These are phyloP conservation scores for Andricus grossulariae DNA, from an alignment of 1,140 invertebrate species.

Conservation along the genomic window DNA sequence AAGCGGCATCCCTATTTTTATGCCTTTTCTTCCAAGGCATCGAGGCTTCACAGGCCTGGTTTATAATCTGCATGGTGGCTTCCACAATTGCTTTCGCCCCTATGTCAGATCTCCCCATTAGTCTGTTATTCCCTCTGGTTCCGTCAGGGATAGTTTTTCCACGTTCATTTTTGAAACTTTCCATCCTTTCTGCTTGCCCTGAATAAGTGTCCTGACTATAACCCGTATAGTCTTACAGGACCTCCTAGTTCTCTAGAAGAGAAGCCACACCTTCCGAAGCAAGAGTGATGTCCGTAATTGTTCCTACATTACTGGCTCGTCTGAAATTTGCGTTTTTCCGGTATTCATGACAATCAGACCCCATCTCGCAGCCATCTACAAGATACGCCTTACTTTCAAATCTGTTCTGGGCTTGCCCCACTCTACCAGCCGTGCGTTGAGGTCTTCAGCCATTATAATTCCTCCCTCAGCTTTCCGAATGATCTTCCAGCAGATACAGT, in stretches of 20 bases:
- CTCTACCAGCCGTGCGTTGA: conserved; percentile 47
- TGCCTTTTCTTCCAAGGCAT: too few relatives aligned
- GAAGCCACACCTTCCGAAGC: conserved; percentile 12
- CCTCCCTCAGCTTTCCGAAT: conserved; percentile 3
- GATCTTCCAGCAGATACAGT: conserved; percentile 25
- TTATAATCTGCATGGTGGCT: too few relatives aligned
- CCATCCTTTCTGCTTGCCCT: neutral
- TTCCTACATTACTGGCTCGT: conserved; percentile 22
- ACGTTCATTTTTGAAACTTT: neutral
- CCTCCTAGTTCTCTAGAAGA: conserved; percentile 8
- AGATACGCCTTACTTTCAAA: conserved; percentile 36
- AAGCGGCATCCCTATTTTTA: too few relatives aligned
- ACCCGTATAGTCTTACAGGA: conserved; percentile 52
- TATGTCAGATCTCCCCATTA: neutral
- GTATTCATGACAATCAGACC: conserved; percentile 43
- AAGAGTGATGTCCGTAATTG: conserved; percentile 38
- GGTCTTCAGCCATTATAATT: too few relatives aligned
- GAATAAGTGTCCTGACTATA: neutral
- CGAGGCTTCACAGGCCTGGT: too few relatives aligned
- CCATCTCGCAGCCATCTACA: conserved; percentile 38
- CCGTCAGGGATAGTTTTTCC: neutral
- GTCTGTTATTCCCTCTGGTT: neutral
- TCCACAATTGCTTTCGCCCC: too few relatives aligned
- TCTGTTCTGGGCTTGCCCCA: conserved; percentile 42
- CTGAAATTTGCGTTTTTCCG: conserved; percentile 38